Evolutionary conservation across 2,113 vertebrate species (phyloP).

Genomic region (Chascanopsetta lugubris): DNA sequence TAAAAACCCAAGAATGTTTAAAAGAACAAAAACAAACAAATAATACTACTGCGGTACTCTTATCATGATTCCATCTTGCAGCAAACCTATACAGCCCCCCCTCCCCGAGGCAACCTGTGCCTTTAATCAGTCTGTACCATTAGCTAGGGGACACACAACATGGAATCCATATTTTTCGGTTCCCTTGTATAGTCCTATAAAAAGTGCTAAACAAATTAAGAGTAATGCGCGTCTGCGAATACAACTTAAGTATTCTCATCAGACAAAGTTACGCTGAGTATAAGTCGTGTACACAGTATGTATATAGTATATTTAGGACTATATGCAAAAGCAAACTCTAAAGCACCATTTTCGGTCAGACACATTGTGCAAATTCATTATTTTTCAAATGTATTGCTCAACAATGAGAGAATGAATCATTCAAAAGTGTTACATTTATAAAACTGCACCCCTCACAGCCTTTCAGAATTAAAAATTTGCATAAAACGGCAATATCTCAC

Average conservation of each 20-base stretch:
- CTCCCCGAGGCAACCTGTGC: slow-evolving; percentile 89
- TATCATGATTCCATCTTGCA: slow-evolving; percentile 84
- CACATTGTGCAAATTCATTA: slow-evolving; percentile 71
- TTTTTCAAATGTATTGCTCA: slow-evolving; percentile 74
- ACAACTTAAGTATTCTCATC: slow-evolving; percentile 53
- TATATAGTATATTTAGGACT: slow-evolving; percentile 55
- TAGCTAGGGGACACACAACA: slow-evolving; percentile 72
- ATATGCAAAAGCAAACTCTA: slow-evolving; percentile 70
- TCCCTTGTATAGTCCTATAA: slow-evolving; percentile 78
- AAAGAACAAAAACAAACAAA: slow-evolving; percentile 77
- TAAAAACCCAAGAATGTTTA: slow-evolving; percentile 64
- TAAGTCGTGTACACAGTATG: slow-evolving; percentile 28
- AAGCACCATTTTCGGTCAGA: slow-evolving; percentile 80
- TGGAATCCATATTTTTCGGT: slow-evolving; percentile 65
- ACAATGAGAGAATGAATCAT: slow-evolving; percentile 58
- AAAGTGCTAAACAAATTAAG: slow-evolving; percentile 77
- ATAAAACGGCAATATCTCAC: slow-evolving; percentile 66
- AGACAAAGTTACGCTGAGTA: slow-evolving; percentile 48
- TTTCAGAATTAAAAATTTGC: slow-evolving; percentile 51
- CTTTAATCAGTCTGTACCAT: slow-evolving; percentile 79
- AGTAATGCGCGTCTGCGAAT: slow-evolving; percentile 60
- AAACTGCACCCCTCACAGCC: slow-evolving; percentile 52
- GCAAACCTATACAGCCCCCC: slow-evolving; percentile 80
- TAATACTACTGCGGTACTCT: slow-evolving; percentile 82
- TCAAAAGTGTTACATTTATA: slow-evolving; percentile 60